A percentile compares a stretch with the other conserved stretches of the same genome.
phyloP scores from a whole-genome alignment of 2,113 vertebrate genomes.

The Octodon degus region DNA sequence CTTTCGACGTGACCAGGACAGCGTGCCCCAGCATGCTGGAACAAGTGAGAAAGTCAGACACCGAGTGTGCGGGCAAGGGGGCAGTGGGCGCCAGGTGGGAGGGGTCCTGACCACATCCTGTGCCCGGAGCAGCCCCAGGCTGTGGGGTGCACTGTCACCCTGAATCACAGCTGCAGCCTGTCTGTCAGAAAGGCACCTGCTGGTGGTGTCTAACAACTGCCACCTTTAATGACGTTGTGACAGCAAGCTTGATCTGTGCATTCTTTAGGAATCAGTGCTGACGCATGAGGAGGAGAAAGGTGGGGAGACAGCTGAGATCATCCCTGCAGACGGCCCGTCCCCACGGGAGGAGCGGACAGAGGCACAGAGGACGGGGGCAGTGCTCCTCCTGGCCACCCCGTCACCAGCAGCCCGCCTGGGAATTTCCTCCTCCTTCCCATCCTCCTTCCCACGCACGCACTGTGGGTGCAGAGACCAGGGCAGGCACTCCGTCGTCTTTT shows the following conservation, averaged over 20 bases:
- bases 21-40: neutral
- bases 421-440: neutral
- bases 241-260: rapidly evolving
- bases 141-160: rapidly evolving
- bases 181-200: neutral
- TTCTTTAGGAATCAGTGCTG: neutral
- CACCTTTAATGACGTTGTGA: slow-evolving; percentile 45
- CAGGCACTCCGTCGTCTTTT: rapidly evolving
- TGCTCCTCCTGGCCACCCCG: neutral
- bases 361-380: neutral
- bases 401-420: neutral
- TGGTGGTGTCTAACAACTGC: neutral
- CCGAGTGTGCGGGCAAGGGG: rapidly evolving
- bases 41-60: neutral
- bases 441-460: rapidly evolving
- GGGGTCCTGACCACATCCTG: neutral
- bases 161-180: neutral
- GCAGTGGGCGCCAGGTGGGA: rapidly evolving
- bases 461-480: neutral
- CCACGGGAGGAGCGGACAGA: neutral
- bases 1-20: neutral
- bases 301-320: rapidly evolving
- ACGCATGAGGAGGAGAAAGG: neutral
- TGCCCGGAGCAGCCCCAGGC: too few relatives aligned
- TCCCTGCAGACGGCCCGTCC: neutral